phyloP scores from a whole-genome alignment of 2,888 invertebrate species.

The Dorcus parallelipipedus region DNA sequence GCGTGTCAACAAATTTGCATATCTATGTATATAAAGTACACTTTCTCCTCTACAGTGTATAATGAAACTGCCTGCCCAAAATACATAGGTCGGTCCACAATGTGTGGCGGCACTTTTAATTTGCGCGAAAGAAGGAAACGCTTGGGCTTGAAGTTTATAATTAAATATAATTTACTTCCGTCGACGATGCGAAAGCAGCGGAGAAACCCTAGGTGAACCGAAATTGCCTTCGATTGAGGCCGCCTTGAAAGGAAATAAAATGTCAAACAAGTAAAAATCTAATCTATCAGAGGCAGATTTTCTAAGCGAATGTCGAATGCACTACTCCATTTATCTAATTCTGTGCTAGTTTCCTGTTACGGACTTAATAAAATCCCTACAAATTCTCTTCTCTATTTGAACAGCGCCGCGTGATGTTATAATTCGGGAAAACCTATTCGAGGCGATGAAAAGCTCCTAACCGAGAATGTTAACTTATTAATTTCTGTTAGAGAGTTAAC shows the following conservation, averaged over 20 bases:
- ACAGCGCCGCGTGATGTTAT: too few species aligned
- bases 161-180: neutral
- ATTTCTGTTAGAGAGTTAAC: too few species aligned
- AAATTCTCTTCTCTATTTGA: neutral
- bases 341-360: slow-evolving; percentile 8
- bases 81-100: neutral
- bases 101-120: neutral
- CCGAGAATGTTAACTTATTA: too few species aligned
- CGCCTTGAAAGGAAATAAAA: slow-evolving; percentile 29
- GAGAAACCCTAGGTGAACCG: slow-evolving; percentile 16
- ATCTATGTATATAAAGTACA: slow-evolving; percentile 37
- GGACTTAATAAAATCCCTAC: neutral
- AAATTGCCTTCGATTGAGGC: slow-evolving; percentile 28
- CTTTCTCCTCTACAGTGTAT: neutral
- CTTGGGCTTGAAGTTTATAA: neutral
- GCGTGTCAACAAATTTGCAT: slow-evolving; percentile 32
- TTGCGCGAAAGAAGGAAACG: neutral
- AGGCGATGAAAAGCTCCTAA: too few species aligned
- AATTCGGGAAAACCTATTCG: too few species aligned
- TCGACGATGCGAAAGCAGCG: neutral
- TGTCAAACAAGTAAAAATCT: slow-evolving; percentile 32
- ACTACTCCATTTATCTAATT: slow-evolving; percentile 19
- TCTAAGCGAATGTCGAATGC: slow-evolving; percentile 23
- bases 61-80: neutral
- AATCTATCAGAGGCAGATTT: slow-evolving; percentile 28